phyloP scores from a whole-genome alignment of 2,888 invertebrate genomes.

The Metellina segmentata region DNA sequence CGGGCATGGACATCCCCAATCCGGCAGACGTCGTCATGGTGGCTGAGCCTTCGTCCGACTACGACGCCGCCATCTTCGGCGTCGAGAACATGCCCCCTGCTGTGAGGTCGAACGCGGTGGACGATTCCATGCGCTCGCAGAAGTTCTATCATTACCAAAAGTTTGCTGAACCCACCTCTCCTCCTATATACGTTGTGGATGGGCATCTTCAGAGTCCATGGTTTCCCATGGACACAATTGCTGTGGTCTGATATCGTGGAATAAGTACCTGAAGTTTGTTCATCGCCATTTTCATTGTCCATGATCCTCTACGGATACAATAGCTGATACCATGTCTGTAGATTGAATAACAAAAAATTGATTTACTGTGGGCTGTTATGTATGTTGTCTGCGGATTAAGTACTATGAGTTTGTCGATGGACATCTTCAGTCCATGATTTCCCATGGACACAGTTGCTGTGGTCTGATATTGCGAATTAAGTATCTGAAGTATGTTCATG shows the following conservation, averaged over 20 bases:
- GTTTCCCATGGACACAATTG: slow-evolving; percentile 64
- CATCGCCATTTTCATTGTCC: too few relatives aligned
- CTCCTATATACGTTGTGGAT: slow-evolving; percentile 58
- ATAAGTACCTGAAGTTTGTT: too few relatives aligned
- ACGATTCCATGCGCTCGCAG: not conserved
- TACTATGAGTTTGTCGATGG: slow-evolving; percentile 21
- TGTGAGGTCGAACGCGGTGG: not conserved
- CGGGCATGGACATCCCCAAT: slow-evolving; percentile 56
- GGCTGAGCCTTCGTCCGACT: slow-evolving; percentile 31
- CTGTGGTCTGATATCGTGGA: not conserved
- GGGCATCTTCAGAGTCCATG: slow-evolving; percentile 72
- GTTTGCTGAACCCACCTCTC: slow-evolving; percentile 14
- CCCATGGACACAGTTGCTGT: slow-evolving; percentile 50
- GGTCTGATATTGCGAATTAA: not conserved
- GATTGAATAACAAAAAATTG: too few relatives aligned
- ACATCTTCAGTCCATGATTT: slow-evolving; percentile 69
- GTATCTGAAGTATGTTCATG: too few relatives aligned
- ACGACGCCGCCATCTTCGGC: slow-evolving; percentile 37
- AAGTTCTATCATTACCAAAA: slow-evolving; percentile 13
- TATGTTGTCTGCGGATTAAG: too few relatives aligned
- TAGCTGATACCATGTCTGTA: too few relatives aligned
- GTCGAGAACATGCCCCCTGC: not conserved
- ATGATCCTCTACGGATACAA: too few relatives aligned
- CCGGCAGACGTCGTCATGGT: slow-evolving; percentile 48
- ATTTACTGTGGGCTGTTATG: too few relatives aligned